Percentiles rank a stretch among this genome's conserved stretches.
Conservation (phyloP, 92 coral and sea anemone species). For the Desmophyllum pertusum region DNA sequence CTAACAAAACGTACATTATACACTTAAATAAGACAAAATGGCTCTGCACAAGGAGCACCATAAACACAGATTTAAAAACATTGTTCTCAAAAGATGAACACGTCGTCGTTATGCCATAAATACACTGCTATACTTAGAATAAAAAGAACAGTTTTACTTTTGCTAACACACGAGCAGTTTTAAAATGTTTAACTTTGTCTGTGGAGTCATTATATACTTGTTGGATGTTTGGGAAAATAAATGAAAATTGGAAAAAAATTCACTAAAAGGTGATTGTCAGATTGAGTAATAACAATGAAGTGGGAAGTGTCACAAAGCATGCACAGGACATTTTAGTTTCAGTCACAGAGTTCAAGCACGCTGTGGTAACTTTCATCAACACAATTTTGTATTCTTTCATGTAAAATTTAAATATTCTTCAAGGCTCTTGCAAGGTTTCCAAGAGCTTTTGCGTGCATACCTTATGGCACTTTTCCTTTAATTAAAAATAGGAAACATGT, state of each 20-base stretch:
- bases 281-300: background rate
- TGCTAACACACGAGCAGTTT: slow-evolving; percentile 13
- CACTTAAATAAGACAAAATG: slow-evolving; percentile 15
- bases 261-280: background rate
- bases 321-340: background rate
- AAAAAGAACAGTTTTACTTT: background rate
- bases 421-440: background rate
- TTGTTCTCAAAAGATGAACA: slow-evolving; percentile 7
- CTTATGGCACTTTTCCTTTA: background rate
- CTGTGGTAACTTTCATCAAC: background rate
- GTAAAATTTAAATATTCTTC: no score
- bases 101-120: slow-evolving; percentile 14
- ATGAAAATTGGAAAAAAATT: background rate
- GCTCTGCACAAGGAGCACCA: slow-evolving; percentile 17
- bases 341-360: background rate
- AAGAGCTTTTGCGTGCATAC: background rate
- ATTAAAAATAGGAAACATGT: background rate
- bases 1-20: slow-evolving; percentile 1
- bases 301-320: background rate
- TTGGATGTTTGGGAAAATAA: background rate
- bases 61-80: background rate
- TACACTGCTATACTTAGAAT: slow-evolving; percentile 15
- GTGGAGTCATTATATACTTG: background rate
- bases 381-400: background rate
- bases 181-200: slow-evolving; percentile 22